A percentile compares a stretch with the other conserved stretches of the same genome.
Evolutionary conservation across 2,888 invertebrate species (phyloP).

Genomic region (Brachyptera risi): DNA sequence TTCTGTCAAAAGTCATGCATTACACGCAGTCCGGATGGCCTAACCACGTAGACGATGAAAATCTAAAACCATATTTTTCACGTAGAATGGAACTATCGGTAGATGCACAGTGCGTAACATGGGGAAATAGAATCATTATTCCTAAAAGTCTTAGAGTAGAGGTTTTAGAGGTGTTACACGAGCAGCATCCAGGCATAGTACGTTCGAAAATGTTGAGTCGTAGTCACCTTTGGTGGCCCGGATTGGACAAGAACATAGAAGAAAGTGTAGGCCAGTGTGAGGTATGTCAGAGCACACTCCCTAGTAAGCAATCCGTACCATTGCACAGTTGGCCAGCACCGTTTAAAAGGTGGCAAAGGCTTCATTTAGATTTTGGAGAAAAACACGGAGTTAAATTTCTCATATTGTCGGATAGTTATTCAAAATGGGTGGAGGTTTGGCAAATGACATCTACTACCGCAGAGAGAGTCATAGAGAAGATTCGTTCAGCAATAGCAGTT

Average conservation of each 20-base stretch:
- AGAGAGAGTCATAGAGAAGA: conserved; percentile 27
- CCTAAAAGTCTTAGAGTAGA: conserved; percentile 19
- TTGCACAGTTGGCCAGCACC: conserved; percentile 34
- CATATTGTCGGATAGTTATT: conserved; percentile 34
- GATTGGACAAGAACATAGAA: conserved; percentile 30
- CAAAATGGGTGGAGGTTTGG: conserved; percentile 35
- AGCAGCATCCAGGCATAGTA: conserved; percentile 12
- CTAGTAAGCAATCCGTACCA: conserved; percentile 27
- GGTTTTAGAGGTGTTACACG: conserved; percentile 8
- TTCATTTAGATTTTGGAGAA: conserved; percentile 35
- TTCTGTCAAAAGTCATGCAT: conserved; percentile 3
- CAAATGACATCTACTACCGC: conserved; percentile 32
- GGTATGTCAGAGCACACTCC: conserved; percentile 28
- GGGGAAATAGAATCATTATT: conserved; percentile 32
- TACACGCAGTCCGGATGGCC: conserved; percentile 8
- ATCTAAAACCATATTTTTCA: conserved; percentile 8
- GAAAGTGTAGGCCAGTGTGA: conserved; percentile 19
- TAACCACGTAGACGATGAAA: not conserved
- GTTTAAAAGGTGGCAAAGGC: conserved; percentile 32
- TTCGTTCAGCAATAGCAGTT: conserved; percentile 33
- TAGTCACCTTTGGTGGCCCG: conserved; percentile 30
- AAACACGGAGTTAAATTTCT: conserved; percentile 34
- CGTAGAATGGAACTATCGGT: conserved; percentile 8
- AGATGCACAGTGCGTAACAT: conserved; percentile 31
- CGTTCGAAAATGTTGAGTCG: conserved; percentile 24